Percentiles rank a stretch among this genome's conserved stretches.
These are phyloP conservation scores for Drosophila falleni DNA, from an alignment of 2,888 invertebrate genomes.

Conservation along the genomic window DNA sequence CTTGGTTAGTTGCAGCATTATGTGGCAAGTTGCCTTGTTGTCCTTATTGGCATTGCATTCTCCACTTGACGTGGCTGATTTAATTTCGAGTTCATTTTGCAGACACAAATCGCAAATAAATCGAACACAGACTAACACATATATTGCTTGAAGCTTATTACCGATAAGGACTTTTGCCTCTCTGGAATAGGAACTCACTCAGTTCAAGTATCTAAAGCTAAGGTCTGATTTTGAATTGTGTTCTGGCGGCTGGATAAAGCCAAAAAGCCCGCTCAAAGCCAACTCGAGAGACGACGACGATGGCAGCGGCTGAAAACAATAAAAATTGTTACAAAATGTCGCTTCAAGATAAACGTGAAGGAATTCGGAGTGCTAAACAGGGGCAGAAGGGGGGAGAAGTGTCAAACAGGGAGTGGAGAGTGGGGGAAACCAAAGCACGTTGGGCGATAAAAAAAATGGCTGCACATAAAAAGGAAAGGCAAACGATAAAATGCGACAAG, in stretches of 20 bases:
- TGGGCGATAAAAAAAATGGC: slow-evolving; percentile 71
- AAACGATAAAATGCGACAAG: slow-evolving; percentile 74
- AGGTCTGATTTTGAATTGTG: slow-evolving; percentile 23
- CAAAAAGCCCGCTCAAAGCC: slow-evolving; percentile 49
- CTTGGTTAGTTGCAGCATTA: slow-evolving; percentile 42
- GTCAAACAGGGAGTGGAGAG: slow-evolving; percentile 9
- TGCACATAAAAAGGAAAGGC: slow-evolving; percentile 65
- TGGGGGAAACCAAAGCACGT: slow-evolving; percentile 45
- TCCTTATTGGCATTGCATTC: slow-evolving; percentile 24
- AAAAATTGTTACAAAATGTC: slow-evolving; percentile 75
- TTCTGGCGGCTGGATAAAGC: slow-evolving; percentile 47
- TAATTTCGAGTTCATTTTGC: slow-evolving; percentile 71
- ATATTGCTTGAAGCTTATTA: slow-evolving; percentile 31
- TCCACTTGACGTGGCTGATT: slow-evolving; percentile 54
- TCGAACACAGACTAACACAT: slow-evolving; percentile 14
- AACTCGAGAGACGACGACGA: slow-evolving; percentile 24
- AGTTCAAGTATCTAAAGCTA: slow-evolving; percentile 24
- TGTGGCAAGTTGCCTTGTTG: slow-evolving; percentile 10
- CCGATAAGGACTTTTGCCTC: slow-evolving; percentile 16
- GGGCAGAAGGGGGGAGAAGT: not conserved
- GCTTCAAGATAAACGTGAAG: slow-evolving; percentile 59
- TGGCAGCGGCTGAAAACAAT: slow-evolving; percentile 65
- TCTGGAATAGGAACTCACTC: slow-evolving; percentile 8
- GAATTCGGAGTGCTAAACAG: slow-evolving; percentile 12
- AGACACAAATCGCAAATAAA: slow-evolving; percentile 59